Evolutionary conservation across 2,888 invertebrate genomes (phyloP).

Genomic region (Scaptodrosophila latifasciaeformis): DNA sequence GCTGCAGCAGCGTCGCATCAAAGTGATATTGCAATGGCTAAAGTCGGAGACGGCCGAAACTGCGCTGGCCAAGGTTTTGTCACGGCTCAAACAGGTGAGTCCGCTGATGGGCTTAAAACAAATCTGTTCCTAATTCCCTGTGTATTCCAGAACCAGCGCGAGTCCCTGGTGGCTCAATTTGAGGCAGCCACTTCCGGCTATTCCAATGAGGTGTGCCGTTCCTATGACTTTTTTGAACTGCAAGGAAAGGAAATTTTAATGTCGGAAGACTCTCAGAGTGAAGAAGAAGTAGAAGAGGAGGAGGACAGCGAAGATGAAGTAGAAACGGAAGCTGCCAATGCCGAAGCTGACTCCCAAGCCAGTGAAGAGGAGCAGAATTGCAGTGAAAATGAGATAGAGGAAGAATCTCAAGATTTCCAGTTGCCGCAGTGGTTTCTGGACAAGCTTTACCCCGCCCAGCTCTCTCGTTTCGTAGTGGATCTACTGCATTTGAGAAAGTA

Average conservation of each 20-base stretch:
- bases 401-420: slow-evolving; percentile 38
- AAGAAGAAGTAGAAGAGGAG: slow-evolving; percentile 48
- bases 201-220: slow-evolving; percentile 77
- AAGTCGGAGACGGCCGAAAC: slow-evolving; percentile 82
- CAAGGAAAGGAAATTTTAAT: slow-evolving; percentile 46
- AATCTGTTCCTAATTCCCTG: no score
- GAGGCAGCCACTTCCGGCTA: slow-evolving; percentile 81
- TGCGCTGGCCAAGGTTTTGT: slow-evolving; percentile 82
- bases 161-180: slow-evolving; percentile 78
- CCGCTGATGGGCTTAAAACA: no score
- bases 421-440: slow-evolving; percentile 81
- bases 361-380: slow-evolving; percentile 27
- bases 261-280: slow-evolving; percentile 8
- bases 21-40: slow-evolving; percentile 85
- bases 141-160: slow-evolving; percentile 75
- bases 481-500: slow-evolving; percentile 80
- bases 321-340: slow-evolving; percentile 16
- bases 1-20: slow-evolving; percentile 82
- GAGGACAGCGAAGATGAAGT: slow-evolving; percentile 42
- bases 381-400: slow-evolving; percentile 29
- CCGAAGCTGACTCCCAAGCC: slow-evolving; percentile 17
- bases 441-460: slow-evolving; percentile 78
- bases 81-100: slow-evolving; percentile 77
- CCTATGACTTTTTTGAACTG: slow-evolving; percentile 78
- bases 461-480: slow-evolving; percentile 83